Base-by-base conservation (phyloP, 2,888 invertebrate species). In the Andricus curvator region DNA sequence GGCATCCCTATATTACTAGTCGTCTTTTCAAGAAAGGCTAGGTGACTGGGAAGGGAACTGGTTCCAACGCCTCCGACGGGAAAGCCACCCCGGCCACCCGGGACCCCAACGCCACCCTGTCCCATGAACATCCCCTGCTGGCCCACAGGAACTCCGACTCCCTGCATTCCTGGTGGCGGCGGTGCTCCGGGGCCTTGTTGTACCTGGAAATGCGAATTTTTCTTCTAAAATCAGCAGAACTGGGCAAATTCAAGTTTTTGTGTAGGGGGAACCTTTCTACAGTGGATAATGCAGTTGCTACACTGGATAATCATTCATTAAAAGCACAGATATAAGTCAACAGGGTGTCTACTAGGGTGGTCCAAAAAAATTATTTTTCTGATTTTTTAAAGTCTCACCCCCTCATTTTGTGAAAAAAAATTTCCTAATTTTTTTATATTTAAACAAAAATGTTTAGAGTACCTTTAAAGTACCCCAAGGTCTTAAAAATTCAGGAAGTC, bases 1-100 rank as follows among this genome's bases (percentile, higher is more conserved):
- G 96, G 96, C 95, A 97, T 94, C 81, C 97, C 97, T 95, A 98
- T 97, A 93, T 97, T 97, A 93, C 97, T 97, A 89, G 97, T 97
- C 85, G 97, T 97, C 94, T 97, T 97, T 94, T 98, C 97, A 83
- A 98, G 94, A 90, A 96, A 97, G 1, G 97, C 97, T 84, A 98
- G 94, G 0, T 97, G 98, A 11, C 97, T 97, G 86, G 97, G 97
- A 79, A 97, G 94, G 3, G 96, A 94, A 0, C 94, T 94, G 9
- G 94, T 94, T 83, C 94, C 93, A 29, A 89, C 87, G 62, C 87
- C 86, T 33, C 89, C 90, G 5, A 91, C 86, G 96, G 94, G 92
- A 95, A 97, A 62, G 96, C 97, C 87, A 96, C 97, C n/a, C 96
- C 97, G 84, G 41, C 85, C 87, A n/a, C 66, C 66, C 37, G 37